Evolutionary conservation across 2,113 vertebrate species (phyloP), one percentile per base, ranked within the genome.

Genomic region (Micronycteris hirsuta): DNA sequence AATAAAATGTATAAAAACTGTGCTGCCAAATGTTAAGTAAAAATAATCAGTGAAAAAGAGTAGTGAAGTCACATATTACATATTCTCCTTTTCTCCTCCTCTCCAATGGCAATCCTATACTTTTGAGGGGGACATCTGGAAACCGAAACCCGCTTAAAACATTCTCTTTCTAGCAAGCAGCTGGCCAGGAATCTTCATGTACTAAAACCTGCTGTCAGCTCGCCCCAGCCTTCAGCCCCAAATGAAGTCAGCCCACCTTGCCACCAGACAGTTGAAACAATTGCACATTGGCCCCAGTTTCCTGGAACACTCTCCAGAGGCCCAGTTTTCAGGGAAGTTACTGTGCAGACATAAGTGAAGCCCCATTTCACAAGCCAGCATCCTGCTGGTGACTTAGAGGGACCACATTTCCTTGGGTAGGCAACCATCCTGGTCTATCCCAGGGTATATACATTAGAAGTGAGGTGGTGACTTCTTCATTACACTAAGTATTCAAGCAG

Each of bases 261-360:
- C 68, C 52, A 86, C 54, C 63, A 87, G 38, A 70, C 38, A 67
- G 85, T 61, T 94, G 68, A 87, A 92, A 92, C 78, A 96, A 80
- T 89, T 7, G 3, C 96, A 95, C 49, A 81, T 78, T 95, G 96
- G 73, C 94, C 97, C 54, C 67, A 88, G 93, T 95, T 89, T 85
- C 89, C 94, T 92, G 94, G 86, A 84, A 13, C 24, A 17, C 65
- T 93, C 87, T 96, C 95, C 96, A 97, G 95, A 93, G 97, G 91
- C 68, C 91, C 91, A 38, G 31, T 45, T 89, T 80, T 73, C 74
- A 88, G 12, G 92, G 82, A 97, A 36, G 67, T 47, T 83, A 61
- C 17, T 93, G 87, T 94, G 85, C 95, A 93, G 74, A 93, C 61
- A 73, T 31, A 93, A 94, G 76, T 45, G 47, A 77, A 89, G 16